Base-by-base conservation (phyloP, 2,888 invertebrate species). In the Drosophila nigricruria region DNA sequence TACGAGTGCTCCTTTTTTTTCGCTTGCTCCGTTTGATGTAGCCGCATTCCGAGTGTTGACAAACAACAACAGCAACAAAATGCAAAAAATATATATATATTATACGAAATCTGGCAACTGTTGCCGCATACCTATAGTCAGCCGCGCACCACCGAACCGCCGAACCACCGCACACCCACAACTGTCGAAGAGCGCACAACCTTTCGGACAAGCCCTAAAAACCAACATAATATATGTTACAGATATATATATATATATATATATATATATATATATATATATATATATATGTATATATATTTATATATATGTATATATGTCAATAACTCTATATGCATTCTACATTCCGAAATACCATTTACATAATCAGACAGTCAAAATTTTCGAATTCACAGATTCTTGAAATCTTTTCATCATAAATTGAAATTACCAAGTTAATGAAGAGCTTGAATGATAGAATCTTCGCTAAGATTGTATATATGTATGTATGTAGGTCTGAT, bases 1-100 rank as follows among this genome's bases (percentile, higher is more conserved):
- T 77, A 77, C 80, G 77, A 77, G 77, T 79, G 80, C 76, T 77
- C 77, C 77, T 79, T 77, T 79, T 70, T n/a, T 73, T 70, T 49
- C 47, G 27, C 12, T 32, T 20, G 67, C 54, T 43, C 1, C n/a
- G 61, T 77, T 77, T 77, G 77, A 77, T 70, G 43, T 77, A 27
- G 36, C 76, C 76, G 76, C 76, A 75, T 64, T 79, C 79, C 76
- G 49, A 40, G 58, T 65, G 49, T 58, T 54, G 40, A 66, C 42
- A 47, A 34, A 58, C 42, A 59, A 45, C 34, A 50, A 38, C 18
- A 49, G 53, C 30, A 6, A 30, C 30, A 30, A 36, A 36, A 36
- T 34, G 36, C 52, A 45, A 40, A 20, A 36, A 47, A 32, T 40
- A 60, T 5, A 40, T 12, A 20, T 14, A n/a, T 10, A 38, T n/a